Evolutionary conservation across 2,797 vertebrate genomes (phyloP).

Genomic region (Molossus alvarezi): DNA sequence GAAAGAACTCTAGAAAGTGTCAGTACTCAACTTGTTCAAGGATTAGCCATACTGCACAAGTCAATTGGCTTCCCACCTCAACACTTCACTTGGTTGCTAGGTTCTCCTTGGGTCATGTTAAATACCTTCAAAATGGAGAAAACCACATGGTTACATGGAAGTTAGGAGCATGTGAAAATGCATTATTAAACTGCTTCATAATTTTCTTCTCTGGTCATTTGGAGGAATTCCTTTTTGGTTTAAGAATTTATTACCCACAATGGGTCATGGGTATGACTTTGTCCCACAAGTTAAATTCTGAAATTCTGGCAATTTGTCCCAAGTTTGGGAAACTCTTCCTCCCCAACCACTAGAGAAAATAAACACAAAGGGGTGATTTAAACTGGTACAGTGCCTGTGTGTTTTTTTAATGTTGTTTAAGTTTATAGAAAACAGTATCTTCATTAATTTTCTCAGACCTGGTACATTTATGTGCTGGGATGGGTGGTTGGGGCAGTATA

Average conservation of each 20-base stretch:
- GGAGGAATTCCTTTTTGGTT: background rate
- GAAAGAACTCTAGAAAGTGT: background rate
- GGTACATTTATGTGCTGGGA: background rate
- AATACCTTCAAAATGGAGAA: conserved; percentile 43
- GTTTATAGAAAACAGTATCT: conserved; percentile 21
- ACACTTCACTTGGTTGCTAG: background rate
- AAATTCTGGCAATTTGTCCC: conserved; percentile 57
- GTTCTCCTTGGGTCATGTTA: background rate
- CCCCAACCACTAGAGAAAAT: conserved; percentile 10
- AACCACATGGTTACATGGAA: background rate
- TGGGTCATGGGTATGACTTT: background rate
- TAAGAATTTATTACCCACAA: conserved; percentile 31
- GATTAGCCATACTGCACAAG: background rate
- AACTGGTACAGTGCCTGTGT: background rate
- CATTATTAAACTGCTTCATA: background rate
- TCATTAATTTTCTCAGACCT: background rate
- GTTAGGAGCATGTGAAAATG: background rate
- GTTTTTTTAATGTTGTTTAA: background rate
- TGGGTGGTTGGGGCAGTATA: background rate
- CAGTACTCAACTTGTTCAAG: background rate
- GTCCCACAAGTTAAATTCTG: conserved; percentile 60
- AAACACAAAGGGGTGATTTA: background rate
- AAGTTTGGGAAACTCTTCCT: conserved; percentile 36
- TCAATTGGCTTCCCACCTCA: background rate
- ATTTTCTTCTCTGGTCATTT: conserved; percentile 32